phyloP scores from a whole-genome alignment of 2,888 invertebrate species.

The Drosophila siamana region DNA sequence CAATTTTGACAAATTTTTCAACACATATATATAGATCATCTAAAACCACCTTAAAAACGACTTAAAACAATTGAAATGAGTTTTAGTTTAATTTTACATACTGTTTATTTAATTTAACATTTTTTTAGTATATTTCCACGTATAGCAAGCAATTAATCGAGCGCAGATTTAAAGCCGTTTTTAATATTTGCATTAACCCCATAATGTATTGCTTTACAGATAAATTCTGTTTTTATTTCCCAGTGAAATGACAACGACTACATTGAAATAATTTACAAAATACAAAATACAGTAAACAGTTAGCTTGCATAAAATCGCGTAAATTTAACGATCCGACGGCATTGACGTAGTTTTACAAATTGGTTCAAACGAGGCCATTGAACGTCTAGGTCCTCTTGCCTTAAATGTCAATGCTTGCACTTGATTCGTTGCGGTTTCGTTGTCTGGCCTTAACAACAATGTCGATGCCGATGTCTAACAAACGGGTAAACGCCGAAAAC shows the following conservation, averaged over 20 bases:
- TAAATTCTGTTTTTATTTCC: neutral
- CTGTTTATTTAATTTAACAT: neutral
- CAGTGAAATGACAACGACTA: neutral
- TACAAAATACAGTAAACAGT: neutral
- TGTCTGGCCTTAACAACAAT: slow-evolving; percentile 9
- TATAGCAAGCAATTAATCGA: neutral
- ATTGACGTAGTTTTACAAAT: neutral
- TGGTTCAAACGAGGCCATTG: slow-evolving; percentile 31
- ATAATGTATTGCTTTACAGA: neutral
- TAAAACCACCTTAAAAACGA: too few relatives aligned
- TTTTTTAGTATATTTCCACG: neutral
- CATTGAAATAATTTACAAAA: neutral
- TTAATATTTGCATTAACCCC: neutral
- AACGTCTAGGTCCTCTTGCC: slow-evolving; percentile 40
- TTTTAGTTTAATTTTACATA: too few relatives aligned
- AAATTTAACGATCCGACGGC: neutral
- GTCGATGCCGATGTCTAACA: neutral
- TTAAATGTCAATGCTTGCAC: slow-evolving; percentile 63
- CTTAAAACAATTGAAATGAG: too few relatives aligned
- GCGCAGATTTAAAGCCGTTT: neutral
- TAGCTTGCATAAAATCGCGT: neutral
- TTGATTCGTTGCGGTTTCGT: slow-evolving; percentile 9
- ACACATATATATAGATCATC: too few relatives aligned
- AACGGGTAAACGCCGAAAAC: slow-evolving; percentile 16
- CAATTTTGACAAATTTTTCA: too few relatives aligned